These are phyloP conservation scores for Euura lappo DNA, from an alignment of 1,140 invertebrate genomes.

Conservation along the genomic window DNA sequence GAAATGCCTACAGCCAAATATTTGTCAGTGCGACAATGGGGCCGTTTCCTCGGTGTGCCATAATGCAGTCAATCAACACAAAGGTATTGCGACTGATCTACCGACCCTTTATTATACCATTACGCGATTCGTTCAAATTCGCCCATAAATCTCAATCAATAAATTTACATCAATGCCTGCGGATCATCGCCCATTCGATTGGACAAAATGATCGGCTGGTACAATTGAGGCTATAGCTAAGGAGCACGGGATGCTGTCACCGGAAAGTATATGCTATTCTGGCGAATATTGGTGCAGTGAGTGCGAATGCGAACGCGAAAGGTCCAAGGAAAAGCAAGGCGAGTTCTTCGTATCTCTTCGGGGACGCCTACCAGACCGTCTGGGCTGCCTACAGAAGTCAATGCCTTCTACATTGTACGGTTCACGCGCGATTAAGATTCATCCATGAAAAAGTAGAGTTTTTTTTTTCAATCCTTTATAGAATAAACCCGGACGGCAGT, in stretches of 20 bases:
- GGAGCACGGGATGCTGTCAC: too few relatives aligned
- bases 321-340: background rate
- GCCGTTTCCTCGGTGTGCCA: constrained; percentile 62
- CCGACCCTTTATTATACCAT: constrained; percentile 6
- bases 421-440: background rate
- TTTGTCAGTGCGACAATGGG: constrained; percentile 78
- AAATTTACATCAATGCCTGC: too few relatives aligned
- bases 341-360: background rate
- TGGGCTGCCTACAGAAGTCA: constrained; percentile 12
- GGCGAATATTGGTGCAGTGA: too few relatives aligned
- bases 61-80: constrained; percentile 24
- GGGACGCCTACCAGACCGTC: constrained; percentile 11
- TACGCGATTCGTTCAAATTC: constrained; percentile 2
- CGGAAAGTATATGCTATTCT: too few relatives aligned
- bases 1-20: constrained; percentile 81
- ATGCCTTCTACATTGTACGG: background rate
- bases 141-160: too few relatives aligned
- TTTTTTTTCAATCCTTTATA: too few relatives aligned
- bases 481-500: background rate
- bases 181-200: too few relatives aligned
- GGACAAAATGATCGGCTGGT: too few relatives aligned
- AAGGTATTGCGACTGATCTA: constrained; percentile 23
- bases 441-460: too few relatives aligned
- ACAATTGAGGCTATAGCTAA: too few relatives aligned
- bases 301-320: too few relatives aligned